Evolutionary conservation across 64 coral and sea anemone genomes (phyloP).

Genomic region (Montipora capricornis): DNA sequence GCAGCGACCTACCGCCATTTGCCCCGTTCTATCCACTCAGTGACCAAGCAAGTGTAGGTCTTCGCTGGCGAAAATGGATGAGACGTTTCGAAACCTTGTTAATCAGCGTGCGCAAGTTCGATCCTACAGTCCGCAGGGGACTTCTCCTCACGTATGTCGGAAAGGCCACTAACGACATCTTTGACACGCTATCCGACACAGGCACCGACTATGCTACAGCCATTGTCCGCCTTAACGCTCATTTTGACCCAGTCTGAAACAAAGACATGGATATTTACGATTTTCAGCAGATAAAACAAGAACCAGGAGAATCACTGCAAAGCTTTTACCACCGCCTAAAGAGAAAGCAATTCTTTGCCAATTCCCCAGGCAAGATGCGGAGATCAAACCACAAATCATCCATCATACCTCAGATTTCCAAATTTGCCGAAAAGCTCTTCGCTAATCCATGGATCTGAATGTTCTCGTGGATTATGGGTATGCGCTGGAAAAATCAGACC

Average conservation of each 20-base stretch:
- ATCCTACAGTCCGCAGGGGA: slow-evolving; percentile 29
- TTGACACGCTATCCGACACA: slow-evolving; percentile 23
- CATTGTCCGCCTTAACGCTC: background rate
- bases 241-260: too few species aligned
- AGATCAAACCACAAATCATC: slow-evolving; percentile 62
- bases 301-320: background rate
- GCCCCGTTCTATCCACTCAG: slow-evolving; percentile 32
- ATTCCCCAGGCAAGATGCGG: slow-evolving; percentile 22
- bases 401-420: slow-evolving; percentile 15
- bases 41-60: slow-evolving; percentile 8
- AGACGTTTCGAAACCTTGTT: slow-evolving; percentile 36
- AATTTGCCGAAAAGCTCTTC: slow-evolving; percentile 13
- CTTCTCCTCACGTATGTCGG: slow-evolving; percentile 53
- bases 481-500: slow-evolving; percentile 23
- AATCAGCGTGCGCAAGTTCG: background rate
- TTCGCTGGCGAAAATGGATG: slow-evolving; percentile 48
- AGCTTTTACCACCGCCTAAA: slow-evolving; percentile 33
- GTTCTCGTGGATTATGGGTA: background rate
- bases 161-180: slow-evolving; percentile 52
- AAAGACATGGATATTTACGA: slow-evolving; percentile 21
- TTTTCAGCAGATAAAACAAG: slow-evolving; percentile 15
- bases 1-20: slow-evolving; percentile 55
- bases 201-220: background rate
- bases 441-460: background rate
- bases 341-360: slow-evolving; percentile 30